phyloP scores from a whole-genome alignment of 2,797 vertebrate genomes.

The Thamnophis elegans region DNA sequence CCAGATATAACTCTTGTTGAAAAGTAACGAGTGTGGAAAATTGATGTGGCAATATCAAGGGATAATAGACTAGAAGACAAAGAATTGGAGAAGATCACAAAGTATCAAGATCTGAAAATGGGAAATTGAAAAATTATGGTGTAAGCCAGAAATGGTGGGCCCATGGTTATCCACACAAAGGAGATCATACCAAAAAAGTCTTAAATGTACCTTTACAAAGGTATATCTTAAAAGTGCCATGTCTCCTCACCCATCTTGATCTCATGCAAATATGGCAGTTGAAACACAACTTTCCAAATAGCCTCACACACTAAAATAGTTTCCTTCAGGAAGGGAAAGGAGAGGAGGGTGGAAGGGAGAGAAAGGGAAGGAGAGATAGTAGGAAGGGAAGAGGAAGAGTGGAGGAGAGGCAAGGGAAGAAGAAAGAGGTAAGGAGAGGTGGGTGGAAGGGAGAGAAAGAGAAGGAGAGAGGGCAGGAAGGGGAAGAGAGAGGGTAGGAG shows the following conservation, averaged over 20 bases:
- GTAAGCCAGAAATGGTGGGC: not conserved
- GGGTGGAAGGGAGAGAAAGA: too few species aligned
- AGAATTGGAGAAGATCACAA: not conserved
- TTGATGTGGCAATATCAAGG: not conserved
- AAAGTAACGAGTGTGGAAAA: not conserved
- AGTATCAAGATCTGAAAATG: not conserved
- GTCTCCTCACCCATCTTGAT: not conserved
- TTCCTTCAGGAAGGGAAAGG: too few species aligned
- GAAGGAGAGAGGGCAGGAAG: too few species aligned
- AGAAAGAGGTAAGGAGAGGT: too few species aligned
- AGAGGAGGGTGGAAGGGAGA: too few species aligned
- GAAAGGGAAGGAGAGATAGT: too few species aligned
- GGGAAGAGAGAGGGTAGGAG: too few species aligned
- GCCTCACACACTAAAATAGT: not conserved
- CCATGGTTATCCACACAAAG: not conserved
- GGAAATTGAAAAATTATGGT: not conserved
- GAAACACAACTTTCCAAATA: not conserved
- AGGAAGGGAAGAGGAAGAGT: too few species aligned
- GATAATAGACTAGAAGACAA: not conserved
- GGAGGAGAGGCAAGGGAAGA: too few species aligned
- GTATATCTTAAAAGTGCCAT: not conserved
- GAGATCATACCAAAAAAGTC: not conserved
- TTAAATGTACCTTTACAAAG: not conserved
- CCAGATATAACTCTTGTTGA: not conserved
- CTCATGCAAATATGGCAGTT: not conserved